Evolutionary conservation across 1,140 invertebrate species (phyloP).

Genomic region (Drosophila novamexicana): DNA sequence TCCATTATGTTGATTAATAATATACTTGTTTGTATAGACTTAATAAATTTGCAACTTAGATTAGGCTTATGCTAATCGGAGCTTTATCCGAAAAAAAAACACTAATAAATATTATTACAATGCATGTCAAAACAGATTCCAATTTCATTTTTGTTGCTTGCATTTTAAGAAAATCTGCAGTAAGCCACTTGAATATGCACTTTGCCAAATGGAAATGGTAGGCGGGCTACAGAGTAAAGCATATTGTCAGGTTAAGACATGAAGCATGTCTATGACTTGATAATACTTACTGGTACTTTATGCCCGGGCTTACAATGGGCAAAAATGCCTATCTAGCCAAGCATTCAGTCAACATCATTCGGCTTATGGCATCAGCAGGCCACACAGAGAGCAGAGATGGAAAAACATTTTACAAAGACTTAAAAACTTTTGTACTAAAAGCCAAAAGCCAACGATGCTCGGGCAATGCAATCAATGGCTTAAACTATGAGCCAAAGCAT

Average conservation of each 20-base stretch:
- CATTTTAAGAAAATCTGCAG: conserved; percentile 14
- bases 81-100: background rate
- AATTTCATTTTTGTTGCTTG: conserved; percentile 13
- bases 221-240: background rate
- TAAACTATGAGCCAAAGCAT: conserved; percentile 50
- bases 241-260: conserved; percentile 20
- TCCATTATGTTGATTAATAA: no score
- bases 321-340: conserved; percentile 57
- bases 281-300: conserved; percentile 50
- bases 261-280: conserved; percentile 33
- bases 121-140: conserved; percentile 3
- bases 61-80: background rate
- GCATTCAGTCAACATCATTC: conserved; percentile 64
- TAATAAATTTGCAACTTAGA: background rate
- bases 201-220: conserved; percentile 21
- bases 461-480: conserved; percentile 75
- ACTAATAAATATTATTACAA: conserved; percentile 9
- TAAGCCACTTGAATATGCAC: conserved; percentile 29
- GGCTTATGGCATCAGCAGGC: conserved; percentile 54
- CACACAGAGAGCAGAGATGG: conserved; percentile 22
- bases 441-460: conserved; percentile 61
- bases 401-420: conserved; percentile 67
- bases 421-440: conserved; percentile 59
- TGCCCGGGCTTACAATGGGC: conserved; percentile 44
- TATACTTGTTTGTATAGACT: background rate